A percentile compares a stretch with the other conserved stretches of the same genome.
Evolutionary conservation across 2,888 invertebrate species (phyloP).

Genomic region (Protonemura montana): DNA sequence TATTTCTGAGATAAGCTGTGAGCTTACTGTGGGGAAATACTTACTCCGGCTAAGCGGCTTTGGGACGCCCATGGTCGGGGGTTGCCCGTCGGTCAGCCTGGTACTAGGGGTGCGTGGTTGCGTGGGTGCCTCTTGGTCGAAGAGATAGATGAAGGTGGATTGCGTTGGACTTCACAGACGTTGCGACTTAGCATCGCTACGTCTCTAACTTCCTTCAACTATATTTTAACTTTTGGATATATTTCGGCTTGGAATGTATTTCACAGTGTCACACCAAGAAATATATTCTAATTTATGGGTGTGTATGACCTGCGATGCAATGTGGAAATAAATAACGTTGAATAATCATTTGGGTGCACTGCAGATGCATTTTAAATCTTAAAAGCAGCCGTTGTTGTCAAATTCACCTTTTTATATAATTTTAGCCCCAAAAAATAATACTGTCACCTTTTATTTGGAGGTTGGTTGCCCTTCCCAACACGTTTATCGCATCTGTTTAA

Average conservation of each 20-base stretch:
- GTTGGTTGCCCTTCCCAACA: too few relatives aligned
- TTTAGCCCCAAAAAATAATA: too few relatives aligned
- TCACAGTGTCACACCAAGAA: not conserved
- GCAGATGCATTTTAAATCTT: too few relatives aligned
- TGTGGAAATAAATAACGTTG: too few relatives aligned
- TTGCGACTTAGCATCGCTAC: not conserved
- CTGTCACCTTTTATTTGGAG: too few relatives aligned
- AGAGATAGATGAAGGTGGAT: not conserved
- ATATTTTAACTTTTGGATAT: not conserved
- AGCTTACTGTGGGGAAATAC: not conserved
- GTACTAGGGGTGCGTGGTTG: not conserved
- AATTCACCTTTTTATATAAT: too few relatives aligned
- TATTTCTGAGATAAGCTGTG: not conserved
- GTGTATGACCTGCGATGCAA: too few relatives aligned
- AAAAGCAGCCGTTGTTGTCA: too few relatives aligned
- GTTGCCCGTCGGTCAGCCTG: too few relatives aligned
- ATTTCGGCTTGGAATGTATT: not conserved
- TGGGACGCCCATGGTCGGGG: not conserved
- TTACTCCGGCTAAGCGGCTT: constrained; percentile 2
- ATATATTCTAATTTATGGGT: not conserved
- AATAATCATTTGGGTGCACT: too few relatives aligned
- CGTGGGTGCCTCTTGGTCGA: not conserved
- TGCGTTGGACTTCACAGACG: not conserved
- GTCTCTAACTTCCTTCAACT: not conserved
- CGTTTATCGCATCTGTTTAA: too few relatives aligned